Conservation (phyloP, 2,113 vertebrate species). For the Cyprinodon tularosa region DNA sequence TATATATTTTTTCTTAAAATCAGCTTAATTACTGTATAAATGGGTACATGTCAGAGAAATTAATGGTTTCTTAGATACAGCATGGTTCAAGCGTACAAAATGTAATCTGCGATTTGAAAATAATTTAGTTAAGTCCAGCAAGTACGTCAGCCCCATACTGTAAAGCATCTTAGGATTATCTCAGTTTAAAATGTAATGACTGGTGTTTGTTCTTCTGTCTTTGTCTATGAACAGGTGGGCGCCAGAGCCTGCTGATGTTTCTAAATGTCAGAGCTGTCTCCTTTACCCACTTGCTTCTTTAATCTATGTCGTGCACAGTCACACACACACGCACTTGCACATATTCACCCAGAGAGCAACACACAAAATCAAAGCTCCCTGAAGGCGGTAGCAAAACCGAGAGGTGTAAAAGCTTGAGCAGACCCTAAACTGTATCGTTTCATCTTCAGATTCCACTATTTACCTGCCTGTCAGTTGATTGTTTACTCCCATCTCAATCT, state of each 20-base stretch:
- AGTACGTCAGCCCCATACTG: background rate
- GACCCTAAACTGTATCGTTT: slow-evolving; percentile 64
- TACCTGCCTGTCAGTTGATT: slow-evolving; percentile 66
- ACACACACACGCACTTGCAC: slow-evolving; percentile 13
- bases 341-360: slow-evolving; percentile 28
- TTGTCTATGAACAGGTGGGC: slow-evolving; percentile 66
- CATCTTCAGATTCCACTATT: slow-evolving; percentile 56
- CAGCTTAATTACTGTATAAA: background rate
- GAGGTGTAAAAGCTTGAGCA: slow-evolving; percentile 51
- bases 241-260: slow-evolving; percentile 54
- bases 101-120: background rate
- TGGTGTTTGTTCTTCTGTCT: slow-evolving; percentile 54
- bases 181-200: slow-evolving; percentile 28
- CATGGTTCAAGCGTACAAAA: background rate
- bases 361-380: slow-evolving; percentile 61
- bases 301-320: slow-evolving; percentile 54
- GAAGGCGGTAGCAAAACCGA: slow-evolving; percentile 55
- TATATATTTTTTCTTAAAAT: background rate
- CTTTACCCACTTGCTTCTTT: slow-evolving; percentile 67
- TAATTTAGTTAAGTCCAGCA: slow-evolving; percentile 3
- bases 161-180: slow-evolving; percentile 3
- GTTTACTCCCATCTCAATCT: slow-evolving; percentile 54
- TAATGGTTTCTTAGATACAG: background rate
- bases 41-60: background rate
- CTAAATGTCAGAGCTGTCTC: slow-evolving; percentile 74